Base-by-base conservation (phyloP, 2,113 vertebrate genomes). In the Actenoides lindsayi region DNA sequence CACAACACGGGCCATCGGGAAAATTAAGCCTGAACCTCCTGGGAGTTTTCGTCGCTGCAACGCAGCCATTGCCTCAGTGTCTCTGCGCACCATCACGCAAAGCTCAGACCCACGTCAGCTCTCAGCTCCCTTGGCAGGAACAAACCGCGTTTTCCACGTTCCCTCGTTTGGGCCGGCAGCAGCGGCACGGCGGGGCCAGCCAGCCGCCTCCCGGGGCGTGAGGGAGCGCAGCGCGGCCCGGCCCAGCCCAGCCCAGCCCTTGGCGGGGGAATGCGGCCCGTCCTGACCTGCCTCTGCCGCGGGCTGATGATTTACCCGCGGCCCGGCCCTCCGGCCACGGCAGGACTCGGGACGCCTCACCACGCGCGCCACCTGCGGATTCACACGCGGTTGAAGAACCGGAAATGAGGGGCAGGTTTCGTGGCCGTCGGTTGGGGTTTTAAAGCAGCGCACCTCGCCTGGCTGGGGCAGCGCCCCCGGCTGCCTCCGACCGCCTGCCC, bases 41-140 rank as follows among this genome's bases (percentile, higher is more conserved):
- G 31, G 16, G 35, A 18, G 13, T 11, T 57, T 48, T 20, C n/a
- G 8, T 3, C 20, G 54, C 4, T 27, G 18, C 46, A 20, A 57
- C 24, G 21, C 16, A 33, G 10, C 2, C 33, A 1, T 24, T 11
- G 9, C 67, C 65, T 28, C 41, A 4, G 18, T 0, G 1, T 9
- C 10, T 57, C 35, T 13, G 51, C 1, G 15, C 8, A 3, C 51
- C 11, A 19, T 10, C 6, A 28, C 0, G 1, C 37, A 12, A 16
- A 24, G n/a, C 81, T 25, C 41, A 16, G 28, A 24, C 11, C 27
- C 31, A 2, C 0, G 9, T 16, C 62, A 39, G 41, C 31, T 62
- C 46, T 31, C 54, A 11, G 48, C 13, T 31, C 42, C 8, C 44
- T 13, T 27, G 2, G 3, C 46, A 25, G 37, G 19, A 24, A 19